Base-by-base conservation (phyloP, 2,888 invertebrate species). In the Keiferia lycopersicella region DNA sequence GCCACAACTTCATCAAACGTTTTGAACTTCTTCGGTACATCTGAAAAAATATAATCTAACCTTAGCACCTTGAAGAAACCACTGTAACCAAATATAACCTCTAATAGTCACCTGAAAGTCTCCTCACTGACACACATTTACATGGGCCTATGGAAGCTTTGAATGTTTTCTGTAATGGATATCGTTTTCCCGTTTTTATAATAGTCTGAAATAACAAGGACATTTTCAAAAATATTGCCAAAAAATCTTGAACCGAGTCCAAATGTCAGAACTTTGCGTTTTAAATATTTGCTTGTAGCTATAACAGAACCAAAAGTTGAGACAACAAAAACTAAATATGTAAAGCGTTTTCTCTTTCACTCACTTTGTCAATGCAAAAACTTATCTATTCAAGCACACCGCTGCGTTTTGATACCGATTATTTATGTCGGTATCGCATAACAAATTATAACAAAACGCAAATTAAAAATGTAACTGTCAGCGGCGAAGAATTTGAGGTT, bases 1-100 rank as follows among this genome's bases (percentile, higher is more conserved):
- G 87, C 82, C 56, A 95, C 84, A 69, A 94, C 83, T 65, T 94
- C 93, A 66, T 94, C 93, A 82, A 95, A 94, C 7, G 84, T 78
- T 48, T 78, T 67, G 72, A 88, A 87, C 68, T 80, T 87, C 69
- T 76, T 84, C 41, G 78, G 64, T 65, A 73, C 71, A 82, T 84
- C 90, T 90, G 75, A 78, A 84, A 84, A 64, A 68, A 83, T 76
- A 84, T 89, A 90, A 90, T 88, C 88, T 86, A 89, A 88, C 88
- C 85, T 74, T 73, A 69, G 69, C 72, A 76, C 72, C 76, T 79
- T 80, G 71, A 74, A 66, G 70, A 65, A 61, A 34, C 64, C 58
- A 67, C 66, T 67, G 65, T 56, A 48, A 62, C 66, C 56, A 57
- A 66, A 67, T 45, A 63, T 65, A 62, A 63, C 64, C 41, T 56